Evolutionary conservation across 1,140 invertebrate species (phyloP).

Genomic region (Drosophila sulfurigaster): DNA sequence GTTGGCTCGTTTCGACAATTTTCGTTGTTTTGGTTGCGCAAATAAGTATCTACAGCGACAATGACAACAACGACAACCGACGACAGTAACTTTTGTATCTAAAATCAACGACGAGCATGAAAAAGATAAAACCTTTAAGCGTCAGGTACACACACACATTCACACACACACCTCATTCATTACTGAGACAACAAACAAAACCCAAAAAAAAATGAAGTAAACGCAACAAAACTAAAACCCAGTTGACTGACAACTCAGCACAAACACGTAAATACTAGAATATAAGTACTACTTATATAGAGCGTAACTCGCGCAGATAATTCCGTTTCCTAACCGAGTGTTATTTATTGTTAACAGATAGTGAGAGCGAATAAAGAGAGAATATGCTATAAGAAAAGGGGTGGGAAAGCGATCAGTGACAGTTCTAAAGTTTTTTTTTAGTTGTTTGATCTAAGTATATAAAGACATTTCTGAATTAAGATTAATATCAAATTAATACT

Average conservation of each 20-base stretch:
- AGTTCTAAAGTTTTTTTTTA: background rate
- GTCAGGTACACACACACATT: constrained; percentile 57
- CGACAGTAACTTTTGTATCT: constrained; percentile 70
- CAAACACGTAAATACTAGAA: constrained; percentile 46
- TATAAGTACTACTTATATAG: constrained; percentile 8
- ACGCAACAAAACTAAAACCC: constrained; percentile 37
- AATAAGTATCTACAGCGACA: constrained; percentile 59
- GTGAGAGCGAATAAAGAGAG: background rate
- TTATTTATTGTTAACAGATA: background rate
- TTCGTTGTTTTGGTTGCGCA: constrained; percentile 73
- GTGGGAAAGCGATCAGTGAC: background rate
- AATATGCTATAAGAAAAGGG: too few species aligned
- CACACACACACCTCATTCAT: constrained; percentile 61
- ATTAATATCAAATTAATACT: background rate
- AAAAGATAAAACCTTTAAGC: constrained; percentile 78
- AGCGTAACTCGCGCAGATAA: constrained; percentile 36
- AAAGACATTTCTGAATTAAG: background rate
- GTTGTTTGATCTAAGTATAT: background rate
- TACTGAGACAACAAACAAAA: constrained; percentile 69
- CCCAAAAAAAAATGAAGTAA: constrained; percentile 20
- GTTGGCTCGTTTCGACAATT: constrained; percentile 68
- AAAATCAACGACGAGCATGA: constrained; percentile 74
- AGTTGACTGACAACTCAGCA: constrained; percentile 57
- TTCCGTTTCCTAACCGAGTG: background rate
- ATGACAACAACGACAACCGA: constrained; percentile 36